Evolutionary conservation across 2,888 invertebrate species (phyloP).

Genomic region (Zeuzera pyrina): DNA sequence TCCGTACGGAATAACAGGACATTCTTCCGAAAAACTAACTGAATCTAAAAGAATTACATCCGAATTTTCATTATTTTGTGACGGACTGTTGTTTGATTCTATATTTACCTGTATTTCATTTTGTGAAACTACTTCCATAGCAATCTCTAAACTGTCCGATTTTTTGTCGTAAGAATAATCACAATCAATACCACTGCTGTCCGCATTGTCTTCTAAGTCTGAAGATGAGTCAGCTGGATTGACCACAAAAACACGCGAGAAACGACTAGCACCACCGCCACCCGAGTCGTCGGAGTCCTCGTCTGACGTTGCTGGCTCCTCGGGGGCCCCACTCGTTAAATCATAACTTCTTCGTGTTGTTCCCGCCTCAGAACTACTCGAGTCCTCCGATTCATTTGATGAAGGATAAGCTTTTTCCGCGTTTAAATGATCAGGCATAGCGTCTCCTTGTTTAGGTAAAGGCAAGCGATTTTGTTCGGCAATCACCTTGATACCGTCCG

Average conservation of each 20-base stretch:
- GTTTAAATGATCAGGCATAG: constrained; percentile 57
- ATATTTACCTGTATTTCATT: constrained; percentile 34
- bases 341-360: constrained; percentile 59
- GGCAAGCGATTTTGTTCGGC: constrained; percentile 46
- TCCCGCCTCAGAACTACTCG: constrained; percentile 57
- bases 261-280: constrained; percentile 68
- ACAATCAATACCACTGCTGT: constrained; percentile 73
- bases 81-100: constrained; percentile 29
- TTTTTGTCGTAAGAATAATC: constrained; percentile 76
- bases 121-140: constrained; percentile 35
- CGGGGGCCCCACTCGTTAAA: constrained; percentile 55
- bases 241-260: constrained; percentile 79
- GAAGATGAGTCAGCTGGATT: constrained; percentile 76
- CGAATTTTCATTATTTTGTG: constrained; percentile 31
- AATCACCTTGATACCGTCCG: constrained; percentile 59
- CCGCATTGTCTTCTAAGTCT: constrained; percentile 73
- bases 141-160: constrained; percentile 55
- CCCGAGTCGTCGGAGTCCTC: constrained; percentile 71
- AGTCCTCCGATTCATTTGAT: constrained; percentile 65
- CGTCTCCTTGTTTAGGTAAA: constrained; percentile 39
- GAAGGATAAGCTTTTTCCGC: constrained; percentile 72
- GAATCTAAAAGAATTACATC: constrained; percentile 50
- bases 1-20: constrained; percentile 38
- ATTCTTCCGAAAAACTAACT: constrained; percentile 47
- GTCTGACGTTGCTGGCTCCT: constrained; percentile 61